These are phyloP conservation scores for Actias luna DNA, from an alignment of 2,888 invertebrate species.

Conservation along the genomic window DNA sequence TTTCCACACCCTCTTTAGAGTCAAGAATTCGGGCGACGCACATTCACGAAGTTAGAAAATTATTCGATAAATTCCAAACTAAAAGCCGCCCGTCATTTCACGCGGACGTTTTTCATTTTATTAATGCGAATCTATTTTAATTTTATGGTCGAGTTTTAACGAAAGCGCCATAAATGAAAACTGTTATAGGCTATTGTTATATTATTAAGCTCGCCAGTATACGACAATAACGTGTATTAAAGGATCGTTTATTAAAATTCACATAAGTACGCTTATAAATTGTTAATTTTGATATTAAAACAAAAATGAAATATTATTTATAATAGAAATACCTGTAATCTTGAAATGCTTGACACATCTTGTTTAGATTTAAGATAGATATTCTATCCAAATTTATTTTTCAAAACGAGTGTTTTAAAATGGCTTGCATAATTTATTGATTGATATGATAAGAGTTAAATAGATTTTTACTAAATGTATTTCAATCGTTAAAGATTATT, in stretches of 20 bases:
- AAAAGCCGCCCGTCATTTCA: not conserved
- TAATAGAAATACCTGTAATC: too few species aligned
- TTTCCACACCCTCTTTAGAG: not conserved
- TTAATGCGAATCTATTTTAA: not conserved
- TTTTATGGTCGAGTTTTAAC: not conserved
- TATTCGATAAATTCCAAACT: not conserved
- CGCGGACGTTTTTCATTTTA: not conserved
- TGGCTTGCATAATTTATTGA: too few species aligned
- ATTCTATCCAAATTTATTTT: too few species aligned
- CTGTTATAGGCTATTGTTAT: not conserved
- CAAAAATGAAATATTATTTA: too few species aligned
- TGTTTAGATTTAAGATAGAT: too few species aligned
- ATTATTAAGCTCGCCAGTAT: not conserved
- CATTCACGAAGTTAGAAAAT: constrained; percentile 2
- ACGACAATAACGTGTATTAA: not conserved
- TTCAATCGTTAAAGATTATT: too few species aligned
- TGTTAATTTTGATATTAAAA: not conserved
- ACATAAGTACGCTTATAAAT: not conserved
- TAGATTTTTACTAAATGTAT: too few species aligned
- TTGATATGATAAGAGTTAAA: too few species aligned
- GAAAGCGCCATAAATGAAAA: not conserved
- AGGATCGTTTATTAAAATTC: not conserved
- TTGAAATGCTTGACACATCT: too few species aligned
- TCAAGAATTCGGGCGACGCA: constrained; percentile 2
- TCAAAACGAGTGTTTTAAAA: too few species aligned